Evolutionary conservation across 2,888 invertebrate genomes (phyloP).

Genomic region (Dryobotodes eremita): DNA sequence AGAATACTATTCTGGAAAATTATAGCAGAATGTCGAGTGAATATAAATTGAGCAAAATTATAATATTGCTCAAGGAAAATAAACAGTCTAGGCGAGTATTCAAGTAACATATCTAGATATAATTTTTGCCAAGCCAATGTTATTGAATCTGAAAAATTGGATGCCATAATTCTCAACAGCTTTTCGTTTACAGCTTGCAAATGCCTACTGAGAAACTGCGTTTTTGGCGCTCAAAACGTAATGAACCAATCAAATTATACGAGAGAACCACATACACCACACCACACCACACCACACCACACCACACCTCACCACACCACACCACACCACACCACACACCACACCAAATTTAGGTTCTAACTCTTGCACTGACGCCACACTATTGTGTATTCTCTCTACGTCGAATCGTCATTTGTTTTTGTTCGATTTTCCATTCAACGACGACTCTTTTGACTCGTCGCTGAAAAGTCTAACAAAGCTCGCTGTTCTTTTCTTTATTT

Average conservation of each 20-base stretch:
- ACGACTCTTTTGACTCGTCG: not conserved
- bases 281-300: no score
- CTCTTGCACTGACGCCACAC: no score
- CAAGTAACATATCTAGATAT: not conserved
- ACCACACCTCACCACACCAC: no score
- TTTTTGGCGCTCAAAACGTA: not conserved
- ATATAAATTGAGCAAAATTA: not conserved
- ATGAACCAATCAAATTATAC: not conserved
- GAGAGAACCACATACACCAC: no score
- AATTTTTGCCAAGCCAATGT: not conserved
- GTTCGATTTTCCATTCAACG: constrained; percentile 9
- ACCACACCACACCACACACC: no score
- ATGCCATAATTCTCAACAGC: no score
- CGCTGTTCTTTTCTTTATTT: not conserved
- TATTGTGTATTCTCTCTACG: no score
- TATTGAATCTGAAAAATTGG: not conserved
- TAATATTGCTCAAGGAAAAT: constrained; percentile 9
- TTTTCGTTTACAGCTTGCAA: not conserved
- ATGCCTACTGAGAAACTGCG: no score
- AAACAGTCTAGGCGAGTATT: not conserved
- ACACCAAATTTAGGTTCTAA: no score
- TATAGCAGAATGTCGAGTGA: constrained; percentile 6
- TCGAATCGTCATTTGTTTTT: constrained; percentile 11
- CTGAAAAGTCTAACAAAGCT: not conserved
- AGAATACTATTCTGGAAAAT: constrained; percentile 16